These are phyloP conservation scores for Paracanthobrama guichenoti DNA, from an alignment of 2,113 vertebrate species.

Conservation along the genomic window DNA sequence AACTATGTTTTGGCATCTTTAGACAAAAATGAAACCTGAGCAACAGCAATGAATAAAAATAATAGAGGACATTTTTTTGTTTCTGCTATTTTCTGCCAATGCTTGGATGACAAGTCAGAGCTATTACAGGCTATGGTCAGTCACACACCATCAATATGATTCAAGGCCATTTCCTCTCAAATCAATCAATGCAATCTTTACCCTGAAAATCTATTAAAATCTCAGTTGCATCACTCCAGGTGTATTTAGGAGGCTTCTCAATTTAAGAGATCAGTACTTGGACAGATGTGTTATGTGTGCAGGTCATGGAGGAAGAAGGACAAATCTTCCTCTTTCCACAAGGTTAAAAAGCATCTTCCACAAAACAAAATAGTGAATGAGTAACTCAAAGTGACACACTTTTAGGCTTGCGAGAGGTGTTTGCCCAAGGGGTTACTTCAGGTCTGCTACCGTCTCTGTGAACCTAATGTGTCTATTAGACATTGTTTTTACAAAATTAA, in stretches of 20 bases:
- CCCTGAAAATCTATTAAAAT: not conserved
- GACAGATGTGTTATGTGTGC: not conserved
- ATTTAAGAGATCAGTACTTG: not conserved
- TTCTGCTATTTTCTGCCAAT: not conserved
- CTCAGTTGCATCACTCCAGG: not conserved
- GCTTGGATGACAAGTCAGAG: not conserved
- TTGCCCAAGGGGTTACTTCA: not conserved
- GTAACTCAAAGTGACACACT: slow-evolving; percentile 15
- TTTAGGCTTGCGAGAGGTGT: not conserved
- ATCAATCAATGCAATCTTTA: not conserved
- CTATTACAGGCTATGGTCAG: slow-evolving; percentile 6
- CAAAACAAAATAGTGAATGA: slow-evolving; percentile 33
- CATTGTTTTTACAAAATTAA: not conserved
- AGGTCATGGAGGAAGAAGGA: not conserved
- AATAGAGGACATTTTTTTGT: not conserved
- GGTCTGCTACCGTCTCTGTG: not conserved
- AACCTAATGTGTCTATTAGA: not conserved
- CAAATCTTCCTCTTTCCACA: not conserved
- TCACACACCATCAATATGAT: not conserved
- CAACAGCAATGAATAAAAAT: not conserved
- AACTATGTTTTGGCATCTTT: not conserved
- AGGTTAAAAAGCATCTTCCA: not conserved
- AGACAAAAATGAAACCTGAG: not conserved
- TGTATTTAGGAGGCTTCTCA: slow-evolving; percentile 5
- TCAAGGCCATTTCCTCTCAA: not conserved